These are phyloP conservation scores for Drosophila emarginata DNA, from an alignment of 2,888 invertebrate species.

Conservation along the genomic window DNA sequence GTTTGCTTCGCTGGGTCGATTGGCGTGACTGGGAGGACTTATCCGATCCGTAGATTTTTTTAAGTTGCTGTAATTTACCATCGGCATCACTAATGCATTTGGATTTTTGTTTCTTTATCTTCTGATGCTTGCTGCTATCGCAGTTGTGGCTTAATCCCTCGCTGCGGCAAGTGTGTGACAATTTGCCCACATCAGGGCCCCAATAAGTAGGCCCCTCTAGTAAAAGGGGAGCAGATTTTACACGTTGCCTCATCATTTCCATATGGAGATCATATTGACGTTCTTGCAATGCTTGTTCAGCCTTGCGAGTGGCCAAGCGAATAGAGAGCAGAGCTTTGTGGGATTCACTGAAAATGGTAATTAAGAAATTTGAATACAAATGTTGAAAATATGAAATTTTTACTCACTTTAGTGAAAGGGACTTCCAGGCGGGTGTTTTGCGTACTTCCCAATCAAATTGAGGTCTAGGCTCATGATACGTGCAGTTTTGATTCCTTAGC, in stretches of 20 bases:
- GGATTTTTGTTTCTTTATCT: constrained; percentile 58
- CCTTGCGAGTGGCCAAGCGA: constrained; percentile 81
- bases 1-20: constrained; percentile 45
- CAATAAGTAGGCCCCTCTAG: constrained; percentile 80
- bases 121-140: constrained; percentile 53
- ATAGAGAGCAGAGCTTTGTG: constrained; percentile 80
- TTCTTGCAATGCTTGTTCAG: constrained; percentile 80
- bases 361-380: neutral
- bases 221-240: constrained; percentile 81
- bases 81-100: constrained; percentile 34
- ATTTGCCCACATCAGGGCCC: constrained; percentile 80
- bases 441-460: constrained; percentile 81
- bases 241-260: constrained; percentile 81
- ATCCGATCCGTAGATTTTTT: constrained; percentile 67
- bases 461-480: constrained; percentile 68
- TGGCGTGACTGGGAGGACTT: constrained; percentile 59
- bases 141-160: constrained; percentile 74
- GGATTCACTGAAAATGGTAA: constrained; percentile 70
- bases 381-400: neutral
- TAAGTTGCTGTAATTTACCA: constrained; percentile 59
- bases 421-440: constrained; percentile 82
- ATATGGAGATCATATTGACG: constrained; percentile 81
- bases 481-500: constrained; percentile 73
- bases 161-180: constrained; percentile 77
- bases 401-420: constrained; percentile 78